These are phyloP conservation scores for Calephelis nemesis DNA, from an alignment of 1,140 invertebrate species.

Conservation along the genomic window DNA sequence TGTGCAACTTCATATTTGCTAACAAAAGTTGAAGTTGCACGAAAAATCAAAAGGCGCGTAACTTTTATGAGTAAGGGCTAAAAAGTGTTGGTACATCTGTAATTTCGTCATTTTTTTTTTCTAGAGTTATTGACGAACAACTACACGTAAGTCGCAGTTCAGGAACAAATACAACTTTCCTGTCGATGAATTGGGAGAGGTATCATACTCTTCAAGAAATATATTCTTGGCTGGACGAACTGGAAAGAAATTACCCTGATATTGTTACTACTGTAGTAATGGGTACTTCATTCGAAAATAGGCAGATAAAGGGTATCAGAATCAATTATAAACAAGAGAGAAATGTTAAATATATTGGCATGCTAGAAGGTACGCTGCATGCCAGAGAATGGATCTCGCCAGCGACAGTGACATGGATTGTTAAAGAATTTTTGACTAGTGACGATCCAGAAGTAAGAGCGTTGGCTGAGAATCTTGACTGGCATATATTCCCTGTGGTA, in stretches of 20 bases:
- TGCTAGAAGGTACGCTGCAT: slow-evolving; percentile 84
- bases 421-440: slow-evolving; percentile 83
- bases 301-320: slow-evolving; percentile 82
- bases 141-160: slow-evolving; percentile 31
- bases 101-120: slow-evolving; percentile 20
- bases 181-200: slow-evolving; percentile 63
- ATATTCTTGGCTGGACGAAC: slow-evolving; percentile 73
- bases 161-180: slow-evolving; percentile 35
- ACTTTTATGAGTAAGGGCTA: no score
- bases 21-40: no score
- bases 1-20: no score
- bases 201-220: slow-evolving; percentile 76
- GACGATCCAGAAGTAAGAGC: slow-evolving; percentile 64
- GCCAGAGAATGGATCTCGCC: slow-evolving; percentile 90
- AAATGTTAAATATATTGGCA: slow-evolving; percentile 40
- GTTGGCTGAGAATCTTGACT: slow-evolving; percentile 81
- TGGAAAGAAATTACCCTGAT: slow-evolving; percentile 56
- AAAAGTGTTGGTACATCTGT: neutral
- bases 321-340: slow-evolving; percentile 76
- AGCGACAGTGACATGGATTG: slow-evolving; percentile 85
- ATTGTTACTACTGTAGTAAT: slow-evolving; percentile 76
- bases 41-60: no score
- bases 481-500: slow-evolving; percentile 81
- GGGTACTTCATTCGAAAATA: slow-evolving; percentile 81
- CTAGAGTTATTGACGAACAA: slow-evolving; percentile 56